Evolutionary conservation across 2,113 vertebrate genomes (phyloP).

Genomic region (Scomber japonicus): DNA sequence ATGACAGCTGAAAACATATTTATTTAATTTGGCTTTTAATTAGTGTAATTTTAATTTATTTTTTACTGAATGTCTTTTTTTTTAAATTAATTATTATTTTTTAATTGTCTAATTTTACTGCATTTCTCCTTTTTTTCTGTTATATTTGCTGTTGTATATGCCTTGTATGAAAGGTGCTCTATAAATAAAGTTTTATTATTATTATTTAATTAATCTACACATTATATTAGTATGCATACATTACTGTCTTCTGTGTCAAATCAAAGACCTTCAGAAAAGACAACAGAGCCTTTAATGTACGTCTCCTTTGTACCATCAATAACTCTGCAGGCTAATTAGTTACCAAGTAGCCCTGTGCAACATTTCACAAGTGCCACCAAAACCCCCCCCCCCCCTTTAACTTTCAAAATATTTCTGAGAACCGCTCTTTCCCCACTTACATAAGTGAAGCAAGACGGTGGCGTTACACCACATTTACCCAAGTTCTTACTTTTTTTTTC

Average conservation of each 20-base stretch:
- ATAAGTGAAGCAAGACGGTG: conserved; percentile 32
- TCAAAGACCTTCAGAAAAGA: too few relatives aligned
- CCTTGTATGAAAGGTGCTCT: too few relatives aligned
- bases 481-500: conserved; percentile 8
- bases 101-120: too few relatives aligned
- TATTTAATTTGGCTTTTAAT: too few relatives aligned
- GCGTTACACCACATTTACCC: conserved; percentile 22
- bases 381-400: not conserved
- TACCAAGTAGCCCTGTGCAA: not conserved
- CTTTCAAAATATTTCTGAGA: not conserved
- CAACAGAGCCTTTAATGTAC: not conserved
- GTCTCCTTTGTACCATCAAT: not conserved
- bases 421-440: not conserved
- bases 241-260: too few relatives aligned
- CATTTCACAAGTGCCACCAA: not conserved
- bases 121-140: too few relatives aligned
- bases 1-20: too few relatives aligned
- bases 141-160: too few relatives aligned
- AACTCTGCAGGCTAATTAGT: not conserved
- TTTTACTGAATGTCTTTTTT: too few relatives aligned
- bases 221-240: not conserved
- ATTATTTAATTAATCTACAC: not conserved
- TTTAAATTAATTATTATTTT: too few relatives aligned
- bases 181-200: too few relatives aligned
- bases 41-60: too few relatives aligned